phyloP scores from a whole-genome alignment of 2,888 invertebrate species.

The Heliconius cydno region DNA sequence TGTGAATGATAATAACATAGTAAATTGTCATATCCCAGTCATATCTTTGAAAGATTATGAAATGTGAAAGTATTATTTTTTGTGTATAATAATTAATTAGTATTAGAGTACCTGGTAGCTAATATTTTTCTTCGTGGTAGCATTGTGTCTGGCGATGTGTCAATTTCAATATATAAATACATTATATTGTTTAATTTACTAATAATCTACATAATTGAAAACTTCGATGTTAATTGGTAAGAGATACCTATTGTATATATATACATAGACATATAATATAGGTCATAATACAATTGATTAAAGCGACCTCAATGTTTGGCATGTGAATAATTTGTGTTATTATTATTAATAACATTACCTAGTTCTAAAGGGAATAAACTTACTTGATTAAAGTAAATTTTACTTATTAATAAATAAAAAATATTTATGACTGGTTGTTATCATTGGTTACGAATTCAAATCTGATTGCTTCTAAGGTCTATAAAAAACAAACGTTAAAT shows the following conservation, averaged over 20 bases:
- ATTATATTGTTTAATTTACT: background rate
- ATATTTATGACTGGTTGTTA: too few species aligned
- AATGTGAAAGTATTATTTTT: constrained; percentile 70
- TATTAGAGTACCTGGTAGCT: constrained; percentile 68
- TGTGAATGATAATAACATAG: constrained; percentile 19
- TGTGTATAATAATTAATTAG: constrained; percentile 59
- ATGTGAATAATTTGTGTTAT: constrained; percentile 3
- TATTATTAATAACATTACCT: constrained; percentile 1
- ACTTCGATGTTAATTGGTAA: constrained; percentile 7
- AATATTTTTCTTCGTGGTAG: constrained; percentile 35
- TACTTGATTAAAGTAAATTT: background rate
- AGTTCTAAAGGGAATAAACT: background rate
- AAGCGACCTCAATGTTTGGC: background rate
- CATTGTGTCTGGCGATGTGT: constrained; percentile 18
- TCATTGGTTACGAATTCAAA: too few species aligned
- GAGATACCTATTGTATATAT: background rate
- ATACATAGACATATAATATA: background rate
- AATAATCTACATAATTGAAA: background rate
- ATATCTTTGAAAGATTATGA: constrained; percentile 45
- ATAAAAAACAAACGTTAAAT: background rate
- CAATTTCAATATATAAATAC: background rate
- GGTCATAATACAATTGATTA: background rate
- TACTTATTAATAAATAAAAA: background rate
- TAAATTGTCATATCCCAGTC: constrained; percentile 34
- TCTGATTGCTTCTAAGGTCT: background rate